Conservation (phyloP, 2,113 vertebrate species). For the Sterna hirundo region DNA sequence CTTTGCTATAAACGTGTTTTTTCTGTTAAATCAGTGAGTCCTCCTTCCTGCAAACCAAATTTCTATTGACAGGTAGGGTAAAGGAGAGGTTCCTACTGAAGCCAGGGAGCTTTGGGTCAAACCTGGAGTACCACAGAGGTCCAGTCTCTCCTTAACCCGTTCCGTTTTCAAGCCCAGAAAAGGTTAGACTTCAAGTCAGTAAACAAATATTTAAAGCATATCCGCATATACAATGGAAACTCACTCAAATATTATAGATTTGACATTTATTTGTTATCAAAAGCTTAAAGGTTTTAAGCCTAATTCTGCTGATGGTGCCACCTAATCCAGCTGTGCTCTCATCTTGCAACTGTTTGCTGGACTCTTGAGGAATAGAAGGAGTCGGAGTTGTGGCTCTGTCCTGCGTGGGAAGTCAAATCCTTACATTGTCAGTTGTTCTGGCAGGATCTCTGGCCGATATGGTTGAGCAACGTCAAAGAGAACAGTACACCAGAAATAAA, state of each 20-base stretch:
- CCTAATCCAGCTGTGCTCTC: neutral
- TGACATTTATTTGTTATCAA: neutral
- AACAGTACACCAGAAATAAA: neutral
- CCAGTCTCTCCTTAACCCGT: neutral
- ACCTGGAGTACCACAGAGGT: neutral
- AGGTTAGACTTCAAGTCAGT: neutral
- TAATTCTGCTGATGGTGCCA: neutral
- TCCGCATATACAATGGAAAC: neutral
- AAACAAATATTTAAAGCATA: neutral
- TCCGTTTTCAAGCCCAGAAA: neutral
- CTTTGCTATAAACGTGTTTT: neutral
- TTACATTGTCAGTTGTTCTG: neutral
- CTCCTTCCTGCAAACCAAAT: neutral
- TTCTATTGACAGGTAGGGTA: neutral
- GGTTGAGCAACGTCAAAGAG: neutral
- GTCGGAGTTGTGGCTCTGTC: neutral
- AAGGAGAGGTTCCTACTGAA: neutral
- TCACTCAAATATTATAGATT: neutral
- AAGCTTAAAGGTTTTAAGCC: neutral
- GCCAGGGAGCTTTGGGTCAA: neutral
- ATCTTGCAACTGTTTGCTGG: neutral
- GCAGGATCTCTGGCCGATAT: neutral
- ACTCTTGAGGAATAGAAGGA: fast-evolving
- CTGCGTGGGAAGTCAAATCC: neutral
- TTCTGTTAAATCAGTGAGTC: neutral